Conservation (phyloP, 2,113 vertebrate genomes). For the Macrotis lagotis region DNA sequence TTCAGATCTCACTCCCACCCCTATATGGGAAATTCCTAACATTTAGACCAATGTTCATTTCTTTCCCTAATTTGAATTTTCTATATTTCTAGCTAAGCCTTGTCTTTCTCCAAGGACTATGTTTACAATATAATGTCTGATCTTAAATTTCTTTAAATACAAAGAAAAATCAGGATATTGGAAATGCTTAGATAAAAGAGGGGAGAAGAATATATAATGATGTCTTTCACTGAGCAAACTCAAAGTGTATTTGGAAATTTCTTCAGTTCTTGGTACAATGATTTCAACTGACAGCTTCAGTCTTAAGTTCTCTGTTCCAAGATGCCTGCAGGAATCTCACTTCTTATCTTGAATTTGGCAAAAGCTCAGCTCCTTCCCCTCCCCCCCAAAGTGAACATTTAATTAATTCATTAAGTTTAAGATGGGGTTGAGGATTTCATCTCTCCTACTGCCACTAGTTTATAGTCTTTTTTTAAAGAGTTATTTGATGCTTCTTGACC, state of each 20-base stretch:
- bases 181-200: not conserved
- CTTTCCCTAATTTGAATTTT: not conserved
- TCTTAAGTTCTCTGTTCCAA: not conserved
- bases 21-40: not conserved
- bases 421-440: not conserved
- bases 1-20: not conserved
- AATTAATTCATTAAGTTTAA: not conserved
- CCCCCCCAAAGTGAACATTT: too few relatives aligned
- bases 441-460: not conserved
- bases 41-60: not conserved
- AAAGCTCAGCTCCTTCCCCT: not conserved
- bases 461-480: not conserved
- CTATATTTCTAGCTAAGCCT: not conserved
- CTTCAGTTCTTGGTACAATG: not conserved
- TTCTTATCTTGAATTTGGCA: too few relatives aligned
- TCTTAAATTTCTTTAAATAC: not conserved
- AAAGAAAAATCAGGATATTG: not conserved
- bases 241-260: not conserved
- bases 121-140: not conserved
- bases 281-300: not conserved
- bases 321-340: too few relatives aligned
- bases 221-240: not conserved
- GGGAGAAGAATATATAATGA: not conserved
- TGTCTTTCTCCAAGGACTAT: not conserved
- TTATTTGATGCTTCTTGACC: not conserved